Base-by-base conservation (phyloP, 2,888 invertebrate species). In the Drosophila maculinotata region DNA sequence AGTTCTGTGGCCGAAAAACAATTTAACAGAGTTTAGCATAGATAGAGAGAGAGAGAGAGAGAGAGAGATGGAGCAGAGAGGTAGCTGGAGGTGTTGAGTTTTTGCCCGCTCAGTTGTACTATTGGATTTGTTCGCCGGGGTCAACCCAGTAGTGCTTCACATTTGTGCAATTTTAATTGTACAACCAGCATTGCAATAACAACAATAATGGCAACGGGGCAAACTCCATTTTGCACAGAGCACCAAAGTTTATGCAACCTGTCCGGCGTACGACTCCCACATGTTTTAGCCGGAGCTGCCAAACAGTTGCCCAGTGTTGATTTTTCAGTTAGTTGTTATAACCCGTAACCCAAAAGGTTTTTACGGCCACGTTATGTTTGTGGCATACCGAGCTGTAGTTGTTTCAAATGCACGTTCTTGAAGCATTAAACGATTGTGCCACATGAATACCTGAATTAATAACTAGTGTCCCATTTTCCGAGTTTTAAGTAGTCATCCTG, bases 111-210 rank as follows among this genome's bases (percentile, higher is more conserved):
- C 65, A 49, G 63, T 62, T 65, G 39, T 57, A 71, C 70, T 82
- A 83, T 69, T 80, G 73, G 54, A 81, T 58, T 52, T 62, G 58
- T 41, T 49, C 45, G 42, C 58, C 57, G 47, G 51, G 76, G 54
- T 57, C 60, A 57, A 35, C 30, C 30, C 33, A 38, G n/a, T n/a
- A n/a, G 30, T 48, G 51, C 51, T 58, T 51, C 42, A 53, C 69
- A 76, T 73, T 73, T 78, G 67, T 65, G 77, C 80, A 76, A 69
- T 78, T 78, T 78, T 79, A 78, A 78, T 78, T 78, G 80, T 73
- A 54, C 69, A 72, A 57, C 72, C 57, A 66, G 52, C 53, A 65
- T 26, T 6, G 5, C 17, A 26, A 10, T 36, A 70, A 71, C 83
- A 63, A 70, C 53, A 67, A 82, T 82, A 79, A 44, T 56, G 59